phyloP scores from a whole-genome alignment of 2,797 vertebrate genomes.

The Muscicapa comitata region DNA sequence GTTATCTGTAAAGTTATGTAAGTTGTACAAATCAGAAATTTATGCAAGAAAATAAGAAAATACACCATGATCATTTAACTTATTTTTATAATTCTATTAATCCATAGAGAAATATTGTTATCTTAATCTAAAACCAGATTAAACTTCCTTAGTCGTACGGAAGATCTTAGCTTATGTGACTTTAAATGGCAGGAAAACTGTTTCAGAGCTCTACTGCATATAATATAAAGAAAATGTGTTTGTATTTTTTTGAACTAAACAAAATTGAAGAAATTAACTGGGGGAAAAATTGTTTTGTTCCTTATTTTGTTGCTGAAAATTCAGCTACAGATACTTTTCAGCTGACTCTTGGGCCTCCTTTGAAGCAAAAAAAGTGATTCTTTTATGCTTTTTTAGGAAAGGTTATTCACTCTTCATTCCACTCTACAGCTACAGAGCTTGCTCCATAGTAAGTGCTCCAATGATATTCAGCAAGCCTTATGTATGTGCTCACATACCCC shows the following conservation, averaged over 20 bases:
- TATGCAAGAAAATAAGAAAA: neutral
- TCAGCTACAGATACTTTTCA: neutral
- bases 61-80: neutral
- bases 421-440: neutral
- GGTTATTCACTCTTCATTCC: neutral
- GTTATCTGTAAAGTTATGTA: conserved; percentile 69
- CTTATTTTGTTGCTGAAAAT: neutral
- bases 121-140: neutral
- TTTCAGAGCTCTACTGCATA: neutral
- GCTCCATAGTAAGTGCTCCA: neutral
- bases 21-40: neutral
- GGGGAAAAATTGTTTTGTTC: neutral
- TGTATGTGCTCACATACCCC: neutral
- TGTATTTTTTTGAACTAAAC: neutral
- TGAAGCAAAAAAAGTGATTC: neutral
- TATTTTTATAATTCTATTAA: neutral
- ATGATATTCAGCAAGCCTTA: fast-evolving
- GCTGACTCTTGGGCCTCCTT: neutral
- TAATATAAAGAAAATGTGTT: neutral
- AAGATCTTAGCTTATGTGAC: neutral
- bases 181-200: neutral
- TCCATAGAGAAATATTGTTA: neutral
- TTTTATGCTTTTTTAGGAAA: neutral
- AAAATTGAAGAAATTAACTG: neutral
- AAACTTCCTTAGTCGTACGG: neutral